A percentile compares a stretch with the other conserved stretches of the same genome.
Evolutionary conservation across 92 coral and sea anemone genomes (phyloP).

Genomic region (Parazoanthus atlanticus): DNA sequence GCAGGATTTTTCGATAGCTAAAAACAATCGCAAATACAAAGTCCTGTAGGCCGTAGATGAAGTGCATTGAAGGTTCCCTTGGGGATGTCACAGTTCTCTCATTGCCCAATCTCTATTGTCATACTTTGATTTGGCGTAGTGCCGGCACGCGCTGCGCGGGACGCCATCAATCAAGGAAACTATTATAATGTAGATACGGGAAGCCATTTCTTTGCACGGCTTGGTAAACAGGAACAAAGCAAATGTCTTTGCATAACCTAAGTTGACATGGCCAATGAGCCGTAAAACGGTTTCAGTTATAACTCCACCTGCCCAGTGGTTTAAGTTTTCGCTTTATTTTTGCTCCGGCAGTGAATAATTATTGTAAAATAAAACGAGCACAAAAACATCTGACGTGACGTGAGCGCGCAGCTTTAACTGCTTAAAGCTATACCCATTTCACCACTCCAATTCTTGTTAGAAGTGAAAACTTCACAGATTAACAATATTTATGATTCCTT

Average conservation of each 20-base stretch:
- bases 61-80: conserved; percentile 18
- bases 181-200: conserved; percentile 78
- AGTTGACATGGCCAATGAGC: conserved; percentile 34
- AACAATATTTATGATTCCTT: not conserved
- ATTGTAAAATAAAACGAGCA: not conserved
- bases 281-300: conserved; percentile 31
- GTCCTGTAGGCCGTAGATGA: not conserved
- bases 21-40: conserved; percentile 28
- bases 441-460: not conserved
- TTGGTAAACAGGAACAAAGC: conserved; percentile 57
- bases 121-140: conserved; percentile 41
- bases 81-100: conserved; percentile 21
- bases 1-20: conserved; percentile 3
- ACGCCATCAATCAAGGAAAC: conserved; percentile 70
- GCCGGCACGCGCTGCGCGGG: conserved; percentile 85
- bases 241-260: not conserved
- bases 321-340: conserved; percentile 10
- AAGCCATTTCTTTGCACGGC: conserved; percentile 62
- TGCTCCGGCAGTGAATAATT: not conserved
- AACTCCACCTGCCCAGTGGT: conserved; percentile 28
- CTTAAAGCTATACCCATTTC: not conserved
- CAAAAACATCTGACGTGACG: not conserved
- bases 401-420: not conserved
- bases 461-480: not conserved
- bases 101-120: conserved; percentile 29